Percentiles rank a stretch among this genome's conserved stretches.
phyloP scores from a whole-genome alignment of 2,888 invertebrate genomes.

The Cantharis rufa region DNA sequence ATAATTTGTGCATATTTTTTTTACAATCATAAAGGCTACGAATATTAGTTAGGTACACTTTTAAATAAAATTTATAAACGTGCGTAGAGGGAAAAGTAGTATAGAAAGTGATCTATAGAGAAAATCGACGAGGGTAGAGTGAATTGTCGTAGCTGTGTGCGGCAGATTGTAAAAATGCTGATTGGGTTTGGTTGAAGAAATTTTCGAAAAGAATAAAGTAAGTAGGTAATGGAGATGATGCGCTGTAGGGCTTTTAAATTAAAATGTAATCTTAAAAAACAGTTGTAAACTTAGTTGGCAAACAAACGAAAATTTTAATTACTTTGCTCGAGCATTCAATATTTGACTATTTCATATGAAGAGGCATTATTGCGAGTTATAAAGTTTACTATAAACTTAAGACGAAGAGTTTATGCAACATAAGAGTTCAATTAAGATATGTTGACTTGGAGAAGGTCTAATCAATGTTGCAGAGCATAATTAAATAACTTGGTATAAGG shows the following conservation, averaged over 20 bases:
- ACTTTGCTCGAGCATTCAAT: background rate
- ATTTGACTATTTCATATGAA: background rate
- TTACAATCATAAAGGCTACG: too few relatives aligned
- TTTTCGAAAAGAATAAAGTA: background rate
- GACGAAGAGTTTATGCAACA: slow-evolving; percentile 15
- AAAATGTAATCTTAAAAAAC: background rate
- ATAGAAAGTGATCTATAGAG: background rate
- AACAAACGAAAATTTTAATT: background rate
- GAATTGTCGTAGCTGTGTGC: background rate
- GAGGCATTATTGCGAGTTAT: background rate
- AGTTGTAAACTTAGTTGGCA: background rate
- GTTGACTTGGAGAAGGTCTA: slow-evolving; percentile 30
- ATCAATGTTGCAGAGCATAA: slow-evolving; percentile 30
- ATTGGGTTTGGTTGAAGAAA: background rate
- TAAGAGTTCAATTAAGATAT: slow-evolving; percentile 32
- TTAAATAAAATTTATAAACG: background rate
- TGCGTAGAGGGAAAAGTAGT: background rate
- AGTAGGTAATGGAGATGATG: background rate
- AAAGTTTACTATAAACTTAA: slow-evolving; percentile 7
- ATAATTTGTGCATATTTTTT: too few relatives aligned
- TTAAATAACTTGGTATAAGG: slow-evolving; percentile 30
- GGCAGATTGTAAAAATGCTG: background rate
- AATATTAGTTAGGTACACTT: too few relatives aligned
- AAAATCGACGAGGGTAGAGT: background rate
- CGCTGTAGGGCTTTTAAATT: background rate